Evolutionary conservation across 1,140 invertebrate genomes (phyloP), one percentile per base, ranked within the genome.

Genomic region (Platyscapa corneri): DNA sequence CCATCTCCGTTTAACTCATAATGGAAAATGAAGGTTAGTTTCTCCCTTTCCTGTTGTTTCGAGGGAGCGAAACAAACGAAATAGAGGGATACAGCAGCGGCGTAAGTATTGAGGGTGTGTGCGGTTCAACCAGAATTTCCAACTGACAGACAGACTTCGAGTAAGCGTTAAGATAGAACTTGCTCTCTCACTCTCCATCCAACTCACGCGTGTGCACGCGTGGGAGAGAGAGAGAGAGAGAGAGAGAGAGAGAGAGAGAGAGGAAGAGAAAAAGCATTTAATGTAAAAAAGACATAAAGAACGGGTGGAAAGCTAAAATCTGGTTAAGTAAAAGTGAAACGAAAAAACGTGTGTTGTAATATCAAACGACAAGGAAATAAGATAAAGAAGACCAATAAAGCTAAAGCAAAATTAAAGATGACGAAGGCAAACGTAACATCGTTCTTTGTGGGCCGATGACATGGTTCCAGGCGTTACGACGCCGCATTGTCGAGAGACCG

Each of bases 111-210:
- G 56, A 77, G 78, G 84, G 84, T 53, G 78, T 46, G 78, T 37
- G 67, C 34, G 37, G 3, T 18, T 42, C 53, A 14, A n/a, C 70
- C 12, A 56, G 23, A 76, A 77, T 37, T 34, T 10, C 18, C 32
- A 76, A 65, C 72, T 23, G 72, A 53, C 78, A 85, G 84, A 85
- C 53, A 65, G 84, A 75, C 70, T 85, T 65, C 30, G 78, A 75
- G 67, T 70, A 46, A 75, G 84, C 56, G 32, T 75, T 34, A 30
- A 27, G 56, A 77, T 30, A 77, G 27, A 83, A 67, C n/a, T 75
- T 49, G 37, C 56, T 76, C 60, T 46, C 60, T 77, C 74, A 34
- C 30, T 53, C 23, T 64, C 27, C 32, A 16, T 18, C 18, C 18
- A 16, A 37, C 37, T 20, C 49, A 60, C 27, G 20, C 10, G 30